A percentile compares a stretch with the other conserved stretches of the same genome.
Evolutionary conservation across 2,113 vertebrate genomes (phyloP).

Genomic region (Phasianus colchicus): DNA sequence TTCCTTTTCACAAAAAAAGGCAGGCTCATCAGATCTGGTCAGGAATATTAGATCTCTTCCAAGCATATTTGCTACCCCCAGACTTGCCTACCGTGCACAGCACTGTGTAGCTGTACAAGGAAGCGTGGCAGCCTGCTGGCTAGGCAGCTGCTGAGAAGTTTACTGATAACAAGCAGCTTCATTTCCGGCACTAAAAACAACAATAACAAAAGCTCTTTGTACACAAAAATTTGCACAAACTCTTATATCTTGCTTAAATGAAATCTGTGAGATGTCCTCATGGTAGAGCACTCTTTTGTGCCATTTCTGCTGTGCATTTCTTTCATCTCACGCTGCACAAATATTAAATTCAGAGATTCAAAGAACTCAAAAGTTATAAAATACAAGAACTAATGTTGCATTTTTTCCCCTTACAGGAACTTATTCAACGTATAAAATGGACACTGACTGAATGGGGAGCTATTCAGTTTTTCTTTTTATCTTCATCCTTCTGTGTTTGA

Average conservation of each 20-base stretch:
- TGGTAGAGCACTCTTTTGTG: background rate
- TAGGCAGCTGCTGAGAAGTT: background rate
- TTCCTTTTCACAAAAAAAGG: background rate
- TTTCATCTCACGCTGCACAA: background rate
- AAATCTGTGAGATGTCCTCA: background rate
- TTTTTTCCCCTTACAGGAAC: background rate
- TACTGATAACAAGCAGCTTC: conserved; percentile 41
- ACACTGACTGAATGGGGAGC: background rate
- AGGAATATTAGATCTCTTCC: background rate
- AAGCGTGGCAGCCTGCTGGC: background rate
- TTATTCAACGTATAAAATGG: background rate
- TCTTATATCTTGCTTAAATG: background rate
- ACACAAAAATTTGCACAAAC: background rate
- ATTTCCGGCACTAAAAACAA: conserved; percentile 36
- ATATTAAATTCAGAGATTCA: conserved; percentile 1
- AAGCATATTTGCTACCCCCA: background rate
- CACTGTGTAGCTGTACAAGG: background rate
- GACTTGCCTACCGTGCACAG: background rate
- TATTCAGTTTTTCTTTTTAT: conserved; percentile 32
- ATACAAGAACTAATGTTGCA: background rate
- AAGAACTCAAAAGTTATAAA: background rate
- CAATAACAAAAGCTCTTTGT: conserved; percentile 18
- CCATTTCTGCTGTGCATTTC: background rate
- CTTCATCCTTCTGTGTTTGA: conserved; percentile 8
- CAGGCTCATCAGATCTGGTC: background rate